A percentile compares a stretch with the other conserved stretches of the same genome.
phyloP scores from a whole-genome alignment of 35 echinoderm and acorn worm genomes.

The Acanthaster planci region DNA sequence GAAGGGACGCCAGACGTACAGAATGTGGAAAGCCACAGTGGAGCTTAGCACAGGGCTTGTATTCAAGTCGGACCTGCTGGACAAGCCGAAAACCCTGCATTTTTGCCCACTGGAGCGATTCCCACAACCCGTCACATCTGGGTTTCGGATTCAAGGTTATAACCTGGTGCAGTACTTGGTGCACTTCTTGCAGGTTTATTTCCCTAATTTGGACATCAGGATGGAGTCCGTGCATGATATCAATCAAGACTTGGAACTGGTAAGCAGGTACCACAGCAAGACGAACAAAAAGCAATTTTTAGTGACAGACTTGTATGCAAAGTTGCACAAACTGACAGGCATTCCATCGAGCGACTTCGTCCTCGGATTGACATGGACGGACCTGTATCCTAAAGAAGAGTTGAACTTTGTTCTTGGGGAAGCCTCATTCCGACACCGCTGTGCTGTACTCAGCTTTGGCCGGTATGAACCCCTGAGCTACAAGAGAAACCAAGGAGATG shows the following conservation, averaged over 20 bases:
- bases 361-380: constrained; percentile 89
- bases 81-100: constrained; percentile 54
- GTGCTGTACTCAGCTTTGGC: constrained; percentile 89
- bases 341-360: constrained; percentile 56
- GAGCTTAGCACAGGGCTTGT: constrained; percentile 49
- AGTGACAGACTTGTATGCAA: constrained; percentile 74
- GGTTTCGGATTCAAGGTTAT: constrained; percentile 2
- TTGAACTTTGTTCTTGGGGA: constrained; percentile 97
- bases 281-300: constrained; percentile 79
- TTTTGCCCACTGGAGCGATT: constrained; percentile 73
- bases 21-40: constrained; percentile 80
- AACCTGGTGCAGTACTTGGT: constrained; percentile 59
- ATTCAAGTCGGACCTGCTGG: constrained; percentile 24
- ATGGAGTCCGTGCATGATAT: constrained; percentile 46
- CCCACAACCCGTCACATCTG: constrained; percentile 25
- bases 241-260: constrained; percentile 7
- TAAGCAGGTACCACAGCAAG: constrained; percentile 50
- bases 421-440: constrained; percentile 55
- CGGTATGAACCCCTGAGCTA: constrained; percentile 79
- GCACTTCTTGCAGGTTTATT: constrained; percentile 64
- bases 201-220: constrained; percentile 64
- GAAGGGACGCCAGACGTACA: constrained; percentile 80
- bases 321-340: constrained; percentile 48
- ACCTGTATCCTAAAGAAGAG: constrained; percentile 84
- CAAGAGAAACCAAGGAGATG: background rate